These are phyloP conservation scores for Amphipyra tragopoginis DNA, from an alignment of 2,888 invertebrate genomes.

Conservation along the genomic window DNA sequence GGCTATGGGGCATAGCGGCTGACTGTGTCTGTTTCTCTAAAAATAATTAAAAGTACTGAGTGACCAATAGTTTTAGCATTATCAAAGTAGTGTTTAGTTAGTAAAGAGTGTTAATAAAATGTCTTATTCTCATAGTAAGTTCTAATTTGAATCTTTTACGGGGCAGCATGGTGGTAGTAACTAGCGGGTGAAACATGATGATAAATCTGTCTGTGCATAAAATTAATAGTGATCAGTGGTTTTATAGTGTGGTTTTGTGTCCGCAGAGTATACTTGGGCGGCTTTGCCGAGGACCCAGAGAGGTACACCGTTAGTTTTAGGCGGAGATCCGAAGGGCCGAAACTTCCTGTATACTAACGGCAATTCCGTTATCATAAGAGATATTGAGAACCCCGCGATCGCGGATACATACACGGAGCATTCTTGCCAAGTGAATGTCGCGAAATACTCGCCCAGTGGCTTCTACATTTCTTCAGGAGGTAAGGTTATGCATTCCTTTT, in stretches of 20 bases:
- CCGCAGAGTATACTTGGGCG: slow-evolving; percentile 96
- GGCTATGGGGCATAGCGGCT: slow-evolving; percentile 83
- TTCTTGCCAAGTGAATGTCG: slow-evolving; percentile 97
- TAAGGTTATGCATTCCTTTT: slow-evolving; percentile 79
- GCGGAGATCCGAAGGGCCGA: slow-evolving; percentile 98
- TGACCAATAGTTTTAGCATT: slow-evolving; percentile 69
- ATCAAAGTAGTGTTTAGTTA: slow-evolving; percentile 72
- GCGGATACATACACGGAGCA: slow-evolving; percentile 99
- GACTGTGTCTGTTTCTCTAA: slow-evolving; percentile 83
- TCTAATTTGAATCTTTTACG: slow-evolving; percentile 54
- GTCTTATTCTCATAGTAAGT: slow-evolving; percentile 88
- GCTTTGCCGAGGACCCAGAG: slow-evolving; percentile 98
- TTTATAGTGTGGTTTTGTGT: slow-evolving; percentile 63
- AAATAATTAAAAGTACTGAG: slow-evolving; percentile 80
- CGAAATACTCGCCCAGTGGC: slow-evolving; percentile 99
- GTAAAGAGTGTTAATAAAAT: slow-evolving; percentile 76
- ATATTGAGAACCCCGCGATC: slow-evolving; percentile 98
- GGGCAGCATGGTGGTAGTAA: slow-evolving; percentile 65
- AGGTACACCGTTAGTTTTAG: slow-evolving; percentile 98
- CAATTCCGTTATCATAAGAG: slow-evolving; percentile 98
- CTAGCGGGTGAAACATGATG: slow-evolving; percentile 54
- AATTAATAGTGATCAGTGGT: slow-evolving; percentile 51
- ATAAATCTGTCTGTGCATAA: slow-evolving; percentile 53
- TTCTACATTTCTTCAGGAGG: slow-evolving; percentile 99
- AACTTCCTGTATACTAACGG: slow-evolving; percentile 99